Evolutionary conservation across 1,140 invertebrate species (phyloP), one percentile per base, ranked within the genome.

Genomic region (Papilio xuthus): DNA sequence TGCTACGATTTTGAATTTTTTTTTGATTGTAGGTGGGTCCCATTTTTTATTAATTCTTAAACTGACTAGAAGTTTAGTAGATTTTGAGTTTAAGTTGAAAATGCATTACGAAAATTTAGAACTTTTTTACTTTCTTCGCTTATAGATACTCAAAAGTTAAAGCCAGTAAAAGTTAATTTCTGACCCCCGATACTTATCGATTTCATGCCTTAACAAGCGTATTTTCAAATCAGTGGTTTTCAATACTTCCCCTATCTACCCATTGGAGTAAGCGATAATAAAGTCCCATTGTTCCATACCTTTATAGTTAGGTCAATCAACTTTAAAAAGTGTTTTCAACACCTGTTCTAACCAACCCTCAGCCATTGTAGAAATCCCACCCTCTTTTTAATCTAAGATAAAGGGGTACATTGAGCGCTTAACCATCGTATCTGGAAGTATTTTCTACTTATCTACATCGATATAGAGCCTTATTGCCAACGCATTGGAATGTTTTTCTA

Each of bases 301-400:
- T 76, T 41, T 76, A 63, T 76, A 76, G 74, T 76, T 76, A 6
- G 74, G 74, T 76, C 74, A 76, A 76, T 76, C 74, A 76, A 76
- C 74, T 76, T 76, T 76, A 76, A 76, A 75, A 76, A 76, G 74
- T 76, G 53, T 76, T 76, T 76, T 80, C 82, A 83, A 85, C 85
- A 87, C 86, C 85, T 87, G 85, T 85, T 82, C 78, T 78, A 47
- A 81, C 79, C 47, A 72, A 80, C 80, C 83, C 80, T 83, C 82
- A 77, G 60, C 78, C 71, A 81, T 80, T 79, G 82, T 80, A 56
- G 79, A 83, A 80, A 20, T 18, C 23, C 37, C 80, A 84, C 86
- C 88, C 89, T 82, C 80, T 91, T 91, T 91, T 91, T 92, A 92
- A 92, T 92, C 90, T 91, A 87, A 92, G 90, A 91, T 91, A 91